Conservation (phyloP, 2,888 invertebrate genomes). For the Lysandra coridon region DNA sequence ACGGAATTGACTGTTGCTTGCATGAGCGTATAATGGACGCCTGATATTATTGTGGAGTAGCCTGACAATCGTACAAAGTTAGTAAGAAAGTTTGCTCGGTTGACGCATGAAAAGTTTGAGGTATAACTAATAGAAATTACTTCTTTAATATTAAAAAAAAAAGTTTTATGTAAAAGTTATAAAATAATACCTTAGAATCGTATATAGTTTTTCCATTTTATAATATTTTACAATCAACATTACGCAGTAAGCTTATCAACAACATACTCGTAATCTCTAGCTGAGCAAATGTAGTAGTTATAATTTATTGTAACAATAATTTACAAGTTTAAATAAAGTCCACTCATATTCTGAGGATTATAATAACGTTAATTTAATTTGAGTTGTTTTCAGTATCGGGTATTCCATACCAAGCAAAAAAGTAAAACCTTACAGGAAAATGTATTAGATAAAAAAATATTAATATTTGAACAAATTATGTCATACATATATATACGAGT, state of each 20-base stretch:
- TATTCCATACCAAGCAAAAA: not conserved
- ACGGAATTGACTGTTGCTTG: too few relatives aligned
- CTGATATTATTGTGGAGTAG: too few relatives aligned
- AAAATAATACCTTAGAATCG: not conserved
- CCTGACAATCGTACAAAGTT: too few relatives aligned
- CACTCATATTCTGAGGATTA: not conserved
- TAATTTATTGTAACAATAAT: not conserved
- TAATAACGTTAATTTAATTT: not conserved
- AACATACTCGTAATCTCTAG: not conserved
- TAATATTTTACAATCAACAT: not conserved
- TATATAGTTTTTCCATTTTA: conserved; percentile 5
- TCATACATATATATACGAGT: too few relatives aligned
- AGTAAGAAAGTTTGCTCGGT: too few relatives aligned
- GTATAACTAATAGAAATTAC: too few relatives aligned
- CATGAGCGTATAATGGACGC: too few relatives aligned
- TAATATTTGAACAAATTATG: too few relatives aligned
- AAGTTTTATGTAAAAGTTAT: not conserved
- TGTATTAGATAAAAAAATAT: not conserved
- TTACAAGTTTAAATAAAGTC: not conserved
- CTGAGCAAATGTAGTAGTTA: conserved; percentile 2
- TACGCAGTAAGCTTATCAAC: not conserved
- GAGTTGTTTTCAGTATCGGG: not conserved
- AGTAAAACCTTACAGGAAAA: not conserved
- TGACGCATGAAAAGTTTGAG: too few relatives aligned
- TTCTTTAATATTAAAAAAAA: not conserved